These are phyloP conservation scores for Antigone vipio DNA, from an alignment of 2,113 vertebrate genomes.

Conservation along the genomic window DNA sequence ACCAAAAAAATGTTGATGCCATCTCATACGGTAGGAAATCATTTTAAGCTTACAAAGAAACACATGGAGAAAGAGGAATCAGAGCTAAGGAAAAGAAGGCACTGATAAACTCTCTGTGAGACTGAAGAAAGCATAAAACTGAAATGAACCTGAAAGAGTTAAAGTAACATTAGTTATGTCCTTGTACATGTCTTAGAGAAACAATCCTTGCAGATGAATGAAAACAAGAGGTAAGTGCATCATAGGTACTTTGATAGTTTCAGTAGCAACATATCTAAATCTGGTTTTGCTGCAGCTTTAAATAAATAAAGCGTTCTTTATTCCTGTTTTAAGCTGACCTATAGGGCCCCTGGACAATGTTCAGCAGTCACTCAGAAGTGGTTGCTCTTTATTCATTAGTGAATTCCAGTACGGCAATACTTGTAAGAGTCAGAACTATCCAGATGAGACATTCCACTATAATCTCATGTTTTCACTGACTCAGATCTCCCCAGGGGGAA, in stretches of 20 bases:
- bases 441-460: background rate
- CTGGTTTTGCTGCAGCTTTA: background rate
- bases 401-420: background rate
- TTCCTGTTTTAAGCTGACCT: background rate
- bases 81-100: background rate
- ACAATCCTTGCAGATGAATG: background rate
- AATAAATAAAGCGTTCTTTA: background rate
- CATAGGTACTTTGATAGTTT: background rate
- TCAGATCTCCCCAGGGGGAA: background rate
- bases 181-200: background rate
- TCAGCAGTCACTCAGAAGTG: background rate
- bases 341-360: background rate
- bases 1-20: background rate
- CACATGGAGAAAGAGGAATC: background rate
- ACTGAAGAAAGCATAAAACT: background rate
- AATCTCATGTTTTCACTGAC: background rate
- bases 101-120: background rate
- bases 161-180: background rate
- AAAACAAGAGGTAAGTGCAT: background rate
- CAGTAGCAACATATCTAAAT: background rate
- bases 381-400: background rate
- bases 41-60: background rate
- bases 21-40: background rate
- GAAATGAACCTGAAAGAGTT: background rate
- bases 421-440: background rate